phyloP scores from a whole-genome alignment of 2,113 vertebrate genomes.

The Cercocebus atys region DNA sequence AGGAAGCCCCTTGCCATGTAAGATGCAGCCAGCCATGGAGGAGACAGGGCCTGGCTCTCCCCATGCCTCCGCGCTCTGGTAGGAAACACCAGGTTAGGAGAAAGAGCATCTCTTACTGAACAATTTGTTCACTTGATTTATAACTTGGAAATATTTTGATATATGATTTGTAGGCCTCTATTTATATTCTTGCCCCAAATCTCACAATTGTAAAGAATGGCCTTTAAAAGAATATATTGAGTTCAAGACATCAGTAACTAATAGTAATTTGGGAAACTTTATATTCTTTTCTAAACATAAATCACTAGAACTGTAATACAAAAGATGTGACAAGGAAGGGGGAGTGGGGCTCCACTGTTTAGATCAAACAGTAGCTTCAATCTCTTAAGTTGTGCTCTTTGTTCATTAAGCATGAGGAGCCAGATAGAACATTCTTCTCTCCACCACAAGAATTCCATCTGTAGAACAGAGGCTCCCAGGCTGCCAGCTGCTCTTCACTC shows the following conservation, averaged over 20 bases:
- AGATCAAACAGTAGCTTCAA: constrained; percentile 46
- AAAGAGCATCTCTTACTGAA: background rate
- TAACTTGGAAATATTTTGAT: background rate
- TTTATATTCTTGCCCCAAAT: background rate
- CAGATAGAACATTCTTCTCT: constrained; percentile 78
- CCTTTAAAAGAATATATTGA: background rate
- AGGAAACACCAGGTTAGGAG: background rate
- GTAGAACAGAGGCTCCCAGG: constrained; percentile 70
- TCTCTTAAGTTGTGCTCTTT: constrained; percentile 39
- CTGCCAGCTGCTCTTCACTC: constrained; percentile 84
- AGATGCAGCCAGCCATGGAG: background rate
- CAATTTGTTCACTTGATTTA: background rate
- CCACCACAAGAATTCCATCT: constrained; percentile 80
- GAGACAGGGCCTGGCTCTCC: background rate
- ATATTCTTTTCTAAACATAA: background rate
- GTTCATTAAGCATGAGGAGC: constrained; percentile 10
- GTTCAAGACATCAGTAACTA: background rate
- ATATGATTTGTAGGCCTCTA: background rate
- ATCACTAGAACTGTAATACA: background rate
- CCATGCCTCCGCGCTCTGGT: background rate
- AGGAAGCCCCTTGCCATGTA: background rate
- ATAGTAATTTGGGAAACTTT: background rate
- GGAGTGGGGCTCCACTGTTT: constrained; percentile 41
- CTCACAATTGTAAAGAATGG: background rate
- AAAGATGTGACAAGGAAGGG: background rate